Base-by-base conservation (phyloP, 2,113 vertebrate species). In the Herpetotheres cachinnans region DNA sequence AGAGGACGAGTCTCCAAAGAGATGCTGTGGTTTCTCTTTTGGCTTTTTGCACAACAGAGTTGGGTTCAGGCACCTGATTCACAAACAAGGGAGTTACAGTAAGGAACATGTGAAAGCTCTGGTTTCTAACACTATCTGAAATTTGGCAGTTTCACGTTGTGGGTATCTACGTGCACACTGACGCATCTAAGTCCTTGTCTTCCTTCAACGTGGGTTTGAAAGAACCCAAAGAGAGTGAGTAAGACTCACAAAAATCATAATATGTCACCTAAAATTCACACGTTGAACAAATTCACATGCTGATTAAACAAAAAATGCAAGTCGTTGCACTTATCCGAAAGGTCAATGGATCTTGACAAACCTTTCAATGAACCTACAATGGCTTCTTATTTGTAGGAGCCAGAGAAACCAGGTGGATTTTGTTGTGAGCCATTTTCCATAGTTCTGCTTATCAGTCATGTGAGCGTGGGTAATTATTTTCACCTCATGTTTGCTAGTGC, bases 371-470 rank as follows among this genome's bases (percentile, higher is more conserved):
- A 95, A 73, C 58, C 42, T 52, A 25, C 63, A 3, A 1, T 7
- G 5, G 56, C 58, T 91, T 89, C 56, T 85, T 20, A 34, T 88
- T 71, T 77, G 54, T 36, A 77, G 76, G 66, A 96, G 70, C 38
- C 74, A 66, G 71, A 80, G 87, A 93, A 95, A 88, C 87, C 82
- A 83, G 84, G 89, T 93, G 93, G 95, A 93, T 97, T 96, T 95
- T 83, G 78, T 93, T 88, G 84, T 80, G 58, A 94, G 82, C 78
- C 52, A 56, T 96, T 94, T 97, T 96, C 94, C 91, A 78, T 95
- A 74, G 91, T 91, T 93, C 93, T 88, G 61, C 96, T 97, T 97
- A 97, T 97, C 97, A 91, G 95, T 97, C 97, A 96, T 91, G 97
- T 97, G 97, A 96, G 87, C 29, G 9, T 2, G 50, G 90, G 97